A percentile compares a stretch with the other conserved stretches of the same genome.
phyloP scores from a whole-genome alignment of 1,140 invertebrate species.

The Ooceraea biroi region DNA sequence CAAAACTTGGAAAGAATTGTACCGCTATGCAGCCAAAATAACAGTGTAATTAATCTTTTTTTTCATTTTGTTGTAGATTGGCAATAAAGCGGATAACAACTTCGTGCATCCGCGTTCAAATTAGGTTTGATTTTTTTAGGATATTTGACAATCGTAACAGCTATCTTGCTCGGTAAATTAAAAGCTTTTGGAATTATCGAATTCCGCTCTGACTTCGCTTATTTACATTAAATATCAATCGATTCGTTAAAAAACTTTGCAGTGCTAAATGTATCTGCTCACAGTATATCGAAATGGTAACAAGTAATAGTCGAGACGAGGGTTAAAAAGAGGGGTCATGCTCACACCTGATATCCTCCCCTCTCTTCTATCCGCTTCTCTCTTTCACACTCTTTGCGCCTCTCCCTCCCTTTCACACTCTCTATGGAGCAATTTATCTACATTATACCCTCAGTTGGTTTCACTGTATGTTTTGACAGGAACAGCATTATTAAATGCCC shows the following conservation, averaged over 20 bases:
- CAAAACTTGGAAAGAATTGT: slow-evolving; percentile 73
- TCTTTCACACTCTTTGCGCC: slow-evolving; percentile 52
- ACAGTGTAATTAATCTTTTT: slow-evolving; percentile 67
- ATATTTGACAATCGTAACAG: slow-evolving; percentile 58
- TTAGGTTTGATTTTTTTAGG: slow-evolving; percentile 58
- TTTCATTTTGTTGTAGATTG: slow-evolving; percentile 54
- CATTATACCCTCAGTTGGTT: slow-evolving; percentile 86
- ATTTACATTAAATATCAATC: too few relatives aligned
- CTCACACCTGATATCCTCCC: slow-evolving; percentile 39
- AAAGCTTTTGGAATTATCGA: slow-evolving; percentile 15
- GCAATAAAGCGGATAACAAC: slow-evolving; percentile 35
- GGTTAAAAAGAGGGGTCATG: slow-evolving; percentile 52
- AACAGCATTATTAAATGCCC: slow-evolving; percentile 87
- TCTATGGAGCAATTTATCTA: slow-evolving; percentile 85
- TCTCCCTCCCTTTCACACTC: slow-evolving; percentile 72
- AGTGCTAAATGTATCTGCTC: too few relatives aligned
- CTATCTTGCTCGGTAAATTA: slow-evolving; percentile 12
- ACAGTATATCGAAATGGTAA: slow-evolving; percentile 67
- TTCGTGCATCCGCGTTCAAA: slow-evolving; percentile 28
- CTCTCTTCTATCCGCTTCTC: slow-evolving; percentile 22
- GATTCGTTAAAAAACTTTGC: too few relatives aligned
- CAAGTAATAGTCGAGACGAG: slow-evolving; percentile 72
- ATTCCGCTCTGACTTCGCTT: too few relatives aligned
- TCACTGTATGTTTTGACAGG: slow-evolving; percentile 86
- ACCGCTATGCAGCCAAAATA: slow-evolving; percentile 62